Base-by-base conservation (phyloP, 2,888 invertebrate genomes). In the Tanytarsus gracilentus region DNA sequence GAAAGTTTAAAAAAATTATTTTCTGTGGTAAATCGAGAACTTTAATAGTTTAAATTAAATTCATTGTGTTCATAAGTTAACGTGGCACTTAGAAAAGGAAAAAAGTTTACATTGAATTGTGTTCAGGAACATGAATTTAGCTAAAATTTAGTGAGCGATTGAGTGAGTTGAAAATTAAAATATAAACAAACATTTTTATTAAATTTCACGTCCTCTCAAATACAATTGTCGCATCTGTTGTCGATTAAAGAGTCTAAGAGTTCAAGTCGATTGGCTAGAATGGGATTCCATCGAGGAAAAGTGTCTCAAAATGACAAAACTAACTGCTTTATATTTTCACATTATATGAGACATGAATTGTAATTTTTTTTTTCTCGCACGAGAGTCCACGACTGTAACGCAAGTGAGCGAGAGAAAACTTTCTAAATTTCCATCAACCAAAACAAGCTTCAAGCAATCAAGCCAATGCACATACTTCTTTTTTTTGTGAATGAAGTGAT, bases 361-460 rank as follows among this genome's bases (percentile, higher is more conserved):
- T 36, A 36, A 36, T 36, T n/a, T n/a, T 36, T 36, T 14, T 14
- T 36, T n/a, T n/a, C 30, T 11, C 6, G 30, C 44, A 44, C 9
- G 21, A 16, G 18, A 44, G 21, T 30, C 6, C 30, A 30, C 30
- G 30, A 30, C 6, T 8, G 16, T 8, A 44, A 44, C 14, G 3
- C 14, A 23, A 44, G 6, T 11, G 7, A 44, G 23, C 39, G 23
- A 36, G 27, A 40, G 27, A n/a, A 58, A 58, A 58, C 58, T 58
- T 58, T 58, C 58, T 58, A 58, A 52, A 53, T 36, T 51, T 53
- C 23, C 53, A 4, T 53, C 36, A 36, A 58, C 44, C 56, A 48
- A 58, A 58, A 58, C 58, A 58, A 48, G 55, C 55, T 44, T 23
- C 18, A 44, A 39, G 6, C 2, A 39, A 44, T 18, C 23, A 21